Percentiles rank a stretch among this genome's conserved stretches.
These are phyloP conservation scores for Typhlomys cinereus DNA, from an alignment of 2,113 vertebrate species.

Conservation along the genomic window DNA sequence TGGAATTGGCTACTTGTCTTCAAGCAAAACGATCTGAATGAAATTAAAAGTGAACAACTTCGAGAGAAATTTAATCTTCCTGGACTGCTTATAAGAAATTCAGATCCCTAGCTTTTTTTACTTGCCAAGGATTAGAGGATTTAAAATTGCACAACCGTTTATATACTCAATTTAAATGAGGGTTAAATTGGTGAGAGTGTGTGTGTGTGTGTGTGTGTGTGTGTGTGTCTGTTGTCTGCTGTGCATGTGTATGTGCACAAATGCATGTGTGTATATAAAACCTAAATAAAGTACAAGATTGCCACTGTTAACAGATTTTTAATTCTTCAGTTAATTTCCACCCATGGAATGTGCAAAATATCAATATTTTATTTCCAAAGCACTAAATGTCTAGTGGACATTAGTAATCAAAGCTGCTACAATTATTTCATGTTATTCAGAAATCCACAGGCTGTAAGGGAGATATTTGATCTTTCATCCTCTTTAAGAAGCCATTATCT, in stretches of 20 bases:
- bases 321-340: slow-evolving; percentile 28
- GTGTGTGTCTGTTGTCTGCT: no score
- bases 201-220: background rate
- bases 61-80: background rate
- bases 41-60: slow-evolving; percentile 26
- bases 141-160: background rate
- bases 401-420: background rate
- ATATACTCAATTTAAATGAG: background rate
- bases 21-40: background rate
- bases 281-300: background rate
- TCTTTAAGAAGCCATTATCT: background rate
- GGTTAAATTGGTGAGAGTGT: background rate
- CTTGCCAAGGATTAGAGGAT: background rate
- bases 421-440: background rate
- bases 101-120: background rate
- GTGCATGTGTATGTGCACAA: background rate
- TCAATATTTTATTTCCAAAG: slow-evolving; percentile 15
- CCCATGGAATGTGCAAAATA: background rate
- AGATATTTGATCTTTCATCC: background rate
- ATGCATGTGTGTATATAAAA: background rate
- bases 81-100: background rate
- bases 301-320: background rate
- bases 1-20: background rate
- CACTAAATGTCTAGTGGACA: background rate
- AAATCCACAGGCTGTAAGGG: background rate